Conservation (phyloP, 2,888 invertebrate species). For the Sesamia inferens region DNA sequence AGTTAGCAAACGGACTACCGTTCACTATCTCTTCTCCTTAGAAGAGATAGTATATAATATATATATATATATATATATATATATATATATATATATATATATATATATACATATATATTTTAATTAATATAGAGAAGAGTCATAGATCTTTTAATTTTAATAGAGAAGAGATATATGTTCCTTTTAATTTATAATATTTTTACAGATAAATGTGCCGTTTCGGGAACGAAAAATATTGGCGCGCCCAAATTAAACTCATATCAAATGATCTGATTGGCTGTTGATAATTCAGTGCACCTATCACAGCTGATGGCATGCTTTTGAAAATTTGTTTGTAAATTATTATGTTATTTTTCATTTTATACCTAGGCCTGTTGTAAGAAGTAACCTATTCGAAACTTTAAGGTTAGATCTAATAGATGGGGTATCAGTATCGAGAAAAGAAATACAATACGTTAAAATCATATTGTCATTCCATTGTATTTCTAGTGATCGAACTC, state of each 20-base stretch:
- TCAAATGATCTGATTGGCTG: background rate
- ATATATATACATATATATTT: too few relatives aligned
- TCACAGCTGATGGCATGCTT: background rate
- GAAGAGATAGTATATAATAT: too few relatives aligned
- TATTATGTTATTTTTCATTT: background rate
- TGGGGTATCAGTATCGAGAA: background rate
- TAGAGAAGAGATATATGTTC: too few relatives aligned
- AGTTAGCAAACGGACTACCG: background rate
- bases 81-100: too few relatives aligned
- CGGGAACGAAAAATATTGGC: background rate
- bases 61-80: too few relatives aligned
- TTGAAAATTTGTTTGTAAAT: background rate
- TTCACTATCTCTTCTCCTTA: too few relatives aligned
- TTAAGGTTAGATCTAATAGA: background rate
- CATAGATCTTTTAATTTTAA: background rate
- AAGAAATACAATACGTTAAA: background rate
- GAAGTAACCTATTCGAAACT: background rate
- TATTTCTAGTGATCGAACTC: conserved; percentile 19
- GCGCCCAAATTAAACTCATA: background rate
- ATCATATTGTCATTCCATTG: background rate
- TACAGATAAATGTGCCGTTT: background rate
- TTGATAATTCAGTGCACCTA: background rate
- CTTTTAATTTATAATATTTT: too few relatives aligned
- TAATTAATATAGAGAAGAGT: background rate
- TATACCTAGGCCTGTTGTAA: background rate